Evolutionary conservation across 2,113 vertebrate species (phyloP), one percentile per base, ranked within the genome.

Genomic region (Callocephalon fimbriatum): DNA sequence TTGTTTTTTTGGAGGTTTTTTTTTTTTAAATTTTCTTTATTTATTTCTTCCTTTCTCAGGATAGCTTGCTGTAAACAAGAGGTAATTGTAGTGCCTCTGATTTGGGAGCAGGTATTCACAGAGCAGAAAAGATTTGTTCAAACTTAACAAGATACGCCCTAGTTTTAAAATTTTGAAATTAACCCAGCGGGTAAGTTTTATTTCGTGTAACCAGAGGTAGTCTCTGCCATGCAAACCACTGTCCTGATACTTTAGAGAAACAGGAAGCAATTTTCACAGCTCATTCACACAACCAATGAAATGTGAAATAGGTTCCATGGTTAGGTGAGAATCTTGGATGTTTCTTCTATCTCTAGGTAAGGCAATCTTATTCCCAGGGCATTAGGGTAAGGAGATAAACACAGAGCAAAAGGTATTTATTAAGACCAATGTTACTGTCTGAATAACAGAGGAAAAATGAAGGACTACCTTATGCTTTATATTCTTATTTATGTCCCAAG

Each of bases 241-340:
- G 85, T 95, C 88, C 91, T 89, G 35, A 38, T 79, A 73, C 87
- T 90, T 96, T 44, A 92, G 94, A 96, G 89, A 96, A 96, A 97
- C 79, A 97, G 97, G 95, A 91, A 95, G 70, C 81, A 81, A 97
- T 95, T 96, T 96, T 97, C 94, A 91, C 48, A 90, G 94, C 85
- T 97, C 94, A 95, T 94, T 96, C 94, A 87, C 16, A 0, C 87
- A 96, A 80, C 71, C 92, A 94, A 68, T 95, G 95, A 97, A 90
- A 97, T 97, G 96, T 96, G 97, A 98, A 97, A 96, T 96, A 86
- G 90, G 48, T 92, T 97, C 86, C 85, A 50, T n/a, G 35, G 76
- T 95, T 91, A 94, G 86, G 86, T 93, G 81, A 94, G 88, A 87
- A 72, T 81, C 47, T 40, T 71, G 82, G 82, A 88, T 54, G 48